Base-by-base conservation (phyloP, 2,888 invertebrate genomes). In the Amaurobius ferox region DNA sequence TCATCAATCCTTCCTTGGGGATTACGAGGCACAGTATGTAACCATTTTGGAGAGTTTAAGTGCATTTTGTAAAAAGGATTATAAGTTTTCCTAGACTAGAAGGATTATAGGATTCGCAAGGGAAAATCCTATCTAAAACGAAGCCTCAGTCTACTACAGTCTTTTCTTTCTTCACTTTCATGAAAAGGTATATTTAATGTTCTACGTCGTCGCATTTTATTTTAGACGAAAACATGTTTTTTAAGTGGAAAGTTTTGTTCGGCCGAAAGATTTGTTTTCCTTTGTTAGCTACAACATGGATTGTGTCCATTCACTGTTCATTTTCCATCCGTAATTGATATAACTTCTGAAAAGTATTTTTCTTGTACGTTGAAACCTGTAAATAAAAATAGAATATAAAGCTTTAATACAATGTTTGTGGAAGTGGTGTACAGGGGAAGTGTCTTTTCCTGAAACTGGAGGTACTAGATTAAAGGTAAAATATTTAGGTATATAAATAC, bases 171-270 rank as follows among this genome's bases (percentile, higher is more conserved):
- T 55, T 55, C 19, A 16, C 6, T n/a, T 13, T 44, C 16, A 3
- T 55, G 19, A 19, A 55, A 55, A 55, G 23, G 55, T 55, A 55
- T 55, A 23, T 55, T 55, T 55, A 55, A 55, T 55, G 55, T 23
- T 23, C 5, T 55, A 23, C 19, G 44, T 7, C 44, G 23, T 23
- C 23, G 55, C 55, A 55, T 55, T 55, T 55, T 55, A 55, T 55
- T 55, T 55, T 55, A 55, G 55, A 23, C 55, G 55, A 55, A 55
- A 55, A 55, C 55, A 55, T 55, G 55, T 55, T 55, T 55, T 55
- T 55, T 55, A 23, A 55, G 23, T 19, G 19, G 55, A 23, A 55
- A 55, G 23, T 19, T 55, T 55, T 55, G 19, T 19, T 23, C 7
- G 5, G 6, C 23, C 55, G 5, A 23, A 55, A 55, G 23, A 55